These are phyloP conservation scores for Pocillopora grandis DNA, from an alignment of 92 coral and sea anemone species.

Conservation along the genomic window DNA sequence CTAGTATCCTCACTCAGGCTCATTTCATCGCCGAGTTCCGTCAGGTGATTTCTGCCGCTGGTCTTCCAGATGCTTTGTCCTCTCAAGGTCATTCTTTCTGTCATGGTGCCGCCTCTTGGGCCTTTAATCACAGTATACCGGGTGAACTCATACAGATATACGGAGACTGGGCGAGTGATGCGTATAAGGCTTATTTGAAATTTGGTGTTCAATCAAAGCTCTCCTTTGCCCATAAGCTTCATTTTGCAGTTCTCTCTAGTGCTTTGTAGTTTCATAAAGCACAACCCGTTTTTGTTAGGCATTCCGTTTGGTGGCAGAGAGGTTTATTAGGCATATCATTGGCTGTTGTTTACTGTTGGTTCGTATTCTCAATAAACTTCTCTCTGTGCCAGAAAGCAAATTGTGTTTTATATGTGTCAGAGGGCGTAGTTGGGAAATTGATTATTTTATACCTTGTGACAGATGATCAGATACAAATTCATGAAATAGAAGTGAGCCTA, in stretches of 20 bases:
- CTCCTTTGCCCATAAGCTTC: background rate
- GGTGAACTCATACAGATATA: slow-evolving; percentile 22
- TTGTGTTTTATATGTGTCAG: too few relatives aligned
- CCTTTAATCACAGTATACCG: slow-evolving; percentile 1
- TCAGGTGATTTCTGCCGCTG: background rate
- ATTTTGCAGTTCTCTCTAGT: background rate
- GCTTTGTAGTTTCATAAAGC: too few relatives aligned
- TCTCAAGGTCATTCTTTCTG: slow-evolving; percentile 30
- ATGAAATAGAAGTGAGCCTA: too few relatives aligned
- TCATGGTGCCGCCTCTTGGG: slow-evolving; percentile 24
- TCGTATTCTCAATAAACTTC: too few relatives aligned
- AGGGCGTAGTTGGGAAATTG: too few relatives aligned
- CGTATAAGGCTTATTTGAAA: slow-evolving; percentile 16
- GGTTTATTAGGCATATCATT: too few relatives aligned
- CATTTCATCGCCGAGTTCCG: background rate
- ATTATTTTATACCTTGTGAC: too few relatives aligned
- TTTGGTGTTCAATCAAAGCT: background rate
- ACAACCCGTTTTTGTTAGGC: too few relatives aligned
- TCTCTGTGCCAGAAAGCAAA: too few relatives aligned
- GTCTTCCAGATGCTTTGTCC: background rate
- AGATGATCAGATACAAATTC: too few relatives aligned
- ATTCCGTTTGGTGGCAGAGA: too few relatives aligned
- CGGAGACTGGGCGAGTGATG: slow-evolving; percentile 24
- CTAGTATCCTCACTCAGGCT: slow-evolving; percentile 2
- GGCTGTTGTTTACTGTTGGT: too few relatives aligned